These are phyloP conservation scores for Platyura marginata DNA, from an alignment of 1,140 invertebrate species.

Conservation along the genomic window DNA sequence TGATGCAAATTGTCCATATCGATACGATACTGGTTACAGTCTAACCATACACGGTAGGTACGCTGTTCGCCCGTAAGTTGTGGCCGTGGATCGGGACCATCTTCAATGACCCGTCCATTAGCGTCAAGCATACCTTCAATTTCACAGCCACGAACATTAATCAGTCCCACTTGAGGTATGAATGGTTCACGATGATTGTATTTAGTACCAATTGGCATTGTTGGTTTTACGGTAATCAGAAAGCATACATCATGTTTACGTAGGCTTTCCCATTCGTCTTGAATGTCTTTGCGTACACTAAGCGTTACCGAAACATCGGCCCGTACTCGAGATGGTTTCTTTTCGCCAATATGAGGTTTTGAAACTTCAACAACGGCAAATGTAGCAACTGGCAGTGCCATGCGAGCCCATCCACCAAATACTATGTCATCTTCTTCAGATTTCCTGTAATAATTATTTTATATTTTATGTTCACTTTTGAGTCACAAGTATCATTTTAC, in stretches of 20 bases:
- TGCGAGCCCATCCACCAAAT: conserved; percentile 91
- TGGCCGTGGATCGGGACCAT: conserved; percentile 80
- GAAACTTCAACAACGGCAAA: conserved; percentile 93
- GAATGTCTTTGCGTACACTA: conserved; percentile 76
- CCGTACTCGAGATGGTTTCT: conserved; percentile 79
- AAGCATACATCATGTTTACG: conserved; percentile 98
- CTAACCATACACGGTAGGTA: conserved; percentile 85
- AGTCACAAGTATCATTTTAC: too few species aligned
- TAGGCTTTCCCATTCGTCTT: conserved; percentile 92
- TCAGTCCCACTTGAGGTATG: conserved; percentile 76
- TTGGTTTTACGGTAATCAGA: conserved; percentile 76
- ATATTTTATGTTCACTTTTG: too few species aligned
- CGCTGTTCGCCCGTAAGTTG: conserved; percentile 71
- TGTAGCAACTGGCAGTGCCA: conserved; percentile 73
- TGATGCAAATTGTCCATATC: conserved; percentile 61
- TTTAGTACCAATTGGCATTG: conserved; percentile 60
- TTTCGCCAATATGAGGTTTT: conserved; percentile 81
- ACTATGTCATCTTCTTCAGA: conserved; percentile 71
- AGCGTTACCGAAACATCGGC: conserved; percentile 90
- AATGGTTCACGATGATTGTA: conserved; percentile 70
- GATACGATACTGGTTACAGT: conserved; percentile 88
- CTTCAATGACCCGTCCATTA: conserved; percentile 91
- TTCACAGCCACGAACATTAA: conserved; percentile 91
- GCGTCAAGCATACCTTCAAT: conserved; percentile 97
- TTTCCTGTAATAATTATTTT: conserved; percentile 32